Evolutionary conservation across 2,797 vertebrate genomes (phyloP), one percentile per base, ranked within the genome.

Genomic region (Sebastes flavidus): DNA sequence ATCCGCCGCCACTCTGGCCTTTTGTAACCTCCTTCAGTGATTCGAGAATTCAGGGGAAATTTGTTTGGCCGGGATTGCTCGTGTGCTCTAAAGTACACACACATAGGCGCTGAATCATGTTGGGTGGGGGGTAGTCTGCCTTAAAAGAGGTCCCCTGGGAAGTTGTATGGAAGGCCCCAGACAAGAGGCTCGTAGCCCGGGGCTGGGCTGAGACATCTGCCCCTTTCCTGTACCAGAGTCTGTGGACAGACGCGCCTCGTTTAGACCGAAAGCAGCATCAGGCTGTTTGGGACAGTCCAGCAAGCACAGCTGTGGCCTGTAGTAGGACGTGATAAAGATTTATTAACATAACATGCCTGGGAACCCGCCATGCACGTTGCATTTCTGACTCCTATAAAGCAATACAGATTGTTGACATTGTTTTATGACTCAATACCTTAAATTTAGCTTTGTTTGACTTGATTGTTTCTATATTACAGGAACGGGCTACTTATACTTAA

Each of bases 171-270:
- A 92, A 91, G 89, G 84, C 76, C 88, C 85, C 78, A 80, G 90
- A 93, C 89, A 83, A 89, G 90, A 88, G 82, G 78, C 73, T 77
- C 59, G 16, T 84, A 82, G 91, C 92, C 92, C 7, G 55, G 76
- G 86, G 93, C 92, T 79, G 25, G 82, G 56, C 86, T 82, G 77
- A 87, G 91, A 94, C 94, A 95, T 94, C 94, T 95, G 93, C 88
- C 89, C 85, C 77, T 87, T 93, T 91, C 91, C 88, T 90, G 86
- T 89, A 83, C 46, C 75, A 81, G 38, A 85, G 67, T 81, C 68
- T 79, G 75, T 46, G 62, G 75, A 81, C 80, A 86, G 81, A 87
- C 34, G 22, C 14, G 77, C 69, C 77, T 87, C 27, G 12, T 84
- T 91, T 60, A 67, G 71, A 77, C 78, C n/a, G 12, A 77, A 58